Conservation (phyloP, 1,140 invertebrate species). For the Hesperophylax magnus region DNA sequence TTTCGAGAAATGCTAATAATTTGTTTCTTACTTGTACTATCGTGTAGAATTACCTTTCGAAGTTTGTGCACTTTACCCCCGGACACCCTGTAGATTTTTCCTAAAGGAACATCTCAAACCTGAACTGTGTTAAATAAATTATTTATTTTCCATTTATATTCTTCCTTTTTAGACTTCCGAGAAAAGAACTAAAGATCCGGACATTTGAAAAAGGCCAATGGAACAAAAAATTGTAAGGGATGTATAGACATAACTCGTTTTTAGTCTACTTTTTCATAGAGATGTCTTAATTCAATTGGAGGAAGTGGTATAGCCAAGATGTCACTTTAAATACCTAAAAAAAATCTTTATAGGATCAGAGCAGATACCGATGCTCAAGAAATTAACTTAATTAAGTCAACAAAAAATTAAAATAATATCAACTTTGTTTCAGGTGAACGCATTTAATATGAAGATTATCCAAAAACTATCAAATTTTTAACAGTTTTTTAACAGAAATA, state of each 20-base stretch:
- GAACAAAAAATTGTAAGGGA: constrained; percentile 6
- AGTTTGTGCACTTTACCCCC: too few relatives aligned
- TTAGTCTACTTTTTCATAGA: neutral
- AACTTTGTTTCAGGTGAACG: neutral
- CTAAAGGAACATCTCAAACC: too few relatives aligned
- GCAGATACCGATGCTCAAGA: neutral
- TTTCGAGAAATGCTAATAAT: too few relatives aligned
- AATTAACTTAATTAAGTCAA: too few relatives aligned
- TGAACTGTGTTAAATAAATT: neutral
- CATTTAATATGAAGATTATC: too few relatives aligned
- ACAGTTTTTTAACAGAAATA: too few relatives aligned
- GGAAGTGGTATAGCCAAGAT: neutral
- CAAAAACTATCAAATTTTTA: too few relatives aligned
- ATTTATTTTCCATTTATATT: neutral
- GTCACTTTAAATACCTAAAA: neutral
- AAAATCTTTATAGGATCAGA: neutral
- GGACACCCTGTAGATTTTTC: too few relatives aligned
- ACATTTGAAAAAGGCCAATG: constrained; percentile 6
- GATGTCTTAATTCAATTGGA: neutral
- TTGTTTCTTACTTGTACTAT: too few relatives aligned
- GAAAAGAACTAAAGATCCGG: neutral
- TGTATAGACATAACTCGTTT: neutral
- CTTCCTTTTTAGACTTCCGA: constrained; percentile 6
- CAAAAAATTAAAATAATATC: neutral
- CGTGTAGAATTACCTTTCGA: too few relatives aligned